Evolutionary conservation across 2,888 invertebrate species (phyloP).

Genomic region (Caenorhabditis sp.): DNA sequence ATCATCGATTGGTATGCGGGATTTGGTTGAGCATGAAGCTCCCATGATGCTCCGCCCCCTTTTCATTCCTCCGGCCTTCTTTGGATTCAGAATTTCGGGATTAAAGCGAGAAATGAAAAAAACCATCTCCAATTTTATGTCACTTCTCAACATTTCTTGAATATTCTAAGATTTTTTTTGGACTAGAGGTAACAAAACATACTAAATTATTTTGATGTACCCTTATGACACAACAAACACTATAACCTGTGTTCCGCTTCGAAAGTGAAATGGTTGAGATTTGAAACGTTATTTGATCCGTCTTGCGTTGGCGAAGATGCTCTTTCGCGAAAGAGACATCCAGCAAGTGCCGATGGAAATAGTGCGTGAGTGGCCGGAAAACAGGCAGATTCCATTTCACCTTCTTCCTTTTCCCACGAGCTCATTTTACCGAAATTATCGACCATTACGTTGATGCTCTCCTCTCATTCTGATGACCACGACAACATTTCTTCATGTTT

Average conservation of each 20-base stretch:
- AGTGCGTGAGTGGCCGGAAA: conserved; percentile 63
- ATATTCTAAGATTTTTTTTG: conserved; percentile 5
- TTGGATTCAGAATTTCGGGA: not conserved
- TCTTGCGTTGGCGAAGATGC: conserved; percentile 49
- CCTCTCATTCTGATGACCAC: conserved; percentile 22
- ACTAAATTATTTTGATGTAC: not conserved
- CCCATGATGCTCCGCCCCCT: conserved; percentile 22
- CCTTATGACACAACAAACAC: conserved; percentile 20
- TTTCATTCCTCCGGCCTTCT: conserved; percentile 6
- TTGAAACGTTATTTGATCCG: conserved; percentile 63
- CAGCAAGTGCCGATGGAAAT: conserved; percentile 37
- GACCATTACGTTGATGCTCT: conserved; percentile 55
- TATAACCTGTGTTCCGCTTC: conserved; percentile 29
- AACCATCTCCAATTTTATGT: not conserved
- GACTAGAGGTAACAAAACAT: too few relatives aligned
- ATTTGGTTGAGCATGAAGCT: conserved; percentile 36
- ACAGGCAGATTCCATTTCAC: conserved; percentile 68
- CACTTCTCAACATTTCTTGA: not conserved
- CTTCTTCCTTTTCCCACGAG: conserved; percentile 64
- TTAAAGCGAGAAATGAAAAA: too few relatives aligned
- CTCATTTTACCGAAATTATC: conserved; percentile 65
- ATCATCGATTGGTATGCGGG: conserved; percentile 51
- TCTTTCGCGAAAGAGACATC: conserved; percentile 38
- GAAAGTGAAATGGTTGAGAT: conserved; percentile 44
- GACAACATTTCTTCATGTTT: conserved; percentile 15